phyloP scores from a whole-genome alignment of 2,797 vertebrate genomes.

The Tragelaphus oryx region DNA sequence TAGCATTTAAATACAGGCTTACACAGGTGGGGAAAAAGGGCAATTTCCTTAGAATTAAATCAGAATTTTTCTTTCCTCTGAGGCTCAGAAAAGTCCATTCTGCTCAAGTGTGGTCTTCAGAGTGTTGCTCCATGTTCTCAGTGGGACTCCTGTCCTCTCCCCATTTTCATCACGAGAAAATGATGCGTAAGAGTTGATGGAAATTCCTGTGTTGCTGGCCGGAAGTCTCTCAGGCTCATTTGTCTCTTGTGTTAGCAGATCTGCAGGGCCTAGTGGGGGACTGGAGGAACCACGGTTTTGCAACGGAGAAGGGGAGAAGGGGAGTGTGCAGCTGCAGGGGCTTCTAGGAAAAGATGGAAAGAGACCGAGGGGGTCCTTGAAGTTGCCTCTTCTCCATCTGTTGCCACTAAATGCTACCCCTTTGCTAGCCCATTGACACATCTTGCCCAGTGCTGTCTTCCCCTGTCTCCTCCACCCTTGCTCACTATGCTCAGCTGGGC shows the following conservation, averaged over 20 bases:
- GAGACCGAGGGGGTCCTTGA: neutral
- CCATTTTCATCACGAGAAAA: neutral
- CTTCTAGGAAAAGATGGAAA: neutral
- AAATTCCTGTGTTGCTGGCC: neutral
- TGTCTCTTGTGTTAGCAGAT: neutral
- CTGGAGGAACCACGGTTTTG: rapidly evolving
- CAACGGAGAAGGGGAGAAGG: neutral
- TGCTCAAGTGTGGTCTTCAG: neutral
- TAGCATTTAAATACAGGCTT: slow-evolving; percentile 68
- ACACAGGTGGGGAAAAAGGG: slow-evolving; percentile 42
- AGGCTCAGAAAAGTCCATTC: slow-evolving; percentile 41
- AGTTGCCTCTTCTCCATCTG: neutral
- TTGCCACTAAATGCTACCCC: neutral
- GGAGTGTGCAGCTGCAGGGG: neutral
- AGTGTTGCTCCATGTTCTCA: neutral
- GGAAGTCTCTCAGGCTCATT: neutral
- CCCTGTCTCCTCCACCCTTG: neutral
- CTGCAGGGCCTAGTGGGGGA: rapidly evolving
- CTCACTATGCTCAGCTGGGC: neutral
- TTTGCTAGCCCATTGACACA: rapidly evolving
- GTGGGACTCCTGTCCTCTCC: neutral
- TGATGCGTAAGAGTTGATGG: neutral
- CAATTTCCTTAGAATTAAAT: slow-evolving; percentile 61
- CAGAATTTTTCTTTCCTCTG: slow-evolving; percentile 44
- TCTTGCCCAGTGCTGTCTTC: too few species aligned